Base-by-base conservation (phyloP, 2,113 vertebrate species). In the Oenanthe oenanthe region DNA sequence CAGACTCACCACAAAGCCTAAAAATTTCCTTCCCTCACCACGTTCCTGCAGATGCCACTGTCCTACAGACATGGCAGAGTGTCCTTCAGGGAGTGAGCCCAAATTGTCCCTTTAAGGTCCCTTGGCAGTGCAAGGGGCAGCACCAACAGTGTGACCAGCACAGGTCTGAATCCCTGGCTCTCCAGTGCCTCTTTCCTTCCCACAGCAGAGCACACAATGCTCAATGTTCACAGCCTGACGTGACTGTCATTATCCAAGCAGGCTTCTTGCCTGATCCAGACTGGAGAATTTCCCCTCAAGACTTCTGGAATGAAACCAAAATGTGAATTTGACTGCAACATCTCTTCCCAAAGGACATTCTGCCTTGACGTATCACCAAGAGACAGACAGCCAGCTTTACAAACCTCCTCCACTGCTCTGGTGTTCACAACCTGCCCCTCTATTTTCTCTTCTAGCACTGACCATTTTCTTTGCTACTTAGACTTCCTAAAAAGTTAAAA, bases 301-400 rank as follows among this genome's bases (percentile, higher is more conserved):
- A 85, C 26, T 92, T 87, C 62, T 85, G 71, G 82, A 93, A 88
- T 32, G 43, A 83, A 83, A 7, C 43, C 71, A 90, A 83, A 90
- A 76, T 53, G 58, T 47, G 45, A 57, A 90, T 94, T 80, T 92
- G 75, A 58, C 76, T 80, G 13, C 43, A 51, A 15, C 38, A 58
- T 79, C 50, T 90, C 24, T 88, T 89, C 67, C 62, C 81, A 91
- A 66, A 91, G 53, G 89, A 85, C 48, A 61, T 60, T 77, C 91
- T 82, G 24, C 53, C 24, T 92, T 91, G 71, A 81, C 24, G 21
- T 57, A 84, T 34, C 57, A 92, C 21, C 63, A 26, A 20, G 29
- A 61, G 45, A 17, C 2, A 83, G 60, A 54, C 38, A 66, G 19
- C 29, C 26, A 43, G 14, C 26, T 87, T 76, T n/a, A 60, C 29